A percentile compares a stretch with the other conserved stretches of the same genome.
phyloP scores from a whole-genome alignment of 2,113 vertebrate genomes.

The Origma solitaria region DNA sequence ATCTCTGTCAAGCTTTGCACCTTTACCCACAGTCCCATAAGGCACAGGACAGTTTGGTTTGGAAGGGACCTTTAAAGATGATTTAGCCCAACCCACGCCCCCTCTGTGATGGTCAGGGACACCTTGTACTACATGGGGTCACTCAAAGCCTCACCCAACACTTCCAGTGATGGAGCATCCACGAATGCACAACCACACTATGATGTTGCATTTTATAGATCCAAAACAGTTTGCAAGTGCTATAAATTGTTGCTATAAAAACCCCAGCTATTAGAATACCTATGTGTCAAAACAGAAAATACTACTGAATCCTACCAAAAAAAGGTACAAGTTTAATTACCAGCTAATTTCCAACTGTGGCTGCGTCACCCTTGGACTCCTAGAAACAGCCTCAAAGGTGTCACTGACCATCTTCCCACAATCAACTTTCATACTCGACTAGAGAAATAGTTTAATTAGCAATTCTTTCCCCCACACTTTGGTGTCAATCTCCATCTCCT shows the following conservation, averaged over 20 bases:
- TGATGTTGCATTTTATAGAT: neutral
- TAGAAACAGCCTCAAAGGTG: neutral
- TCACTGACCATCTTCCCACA: neutral
- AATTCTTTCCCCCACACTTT: neutral
- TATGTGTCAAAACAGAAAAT: neutral
- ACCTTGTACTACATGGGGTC: rapidly evolving
- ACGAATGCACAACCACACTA: neutral
- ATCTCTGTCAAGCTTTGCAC: neutral
- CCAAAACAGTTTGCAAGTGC: neutral
- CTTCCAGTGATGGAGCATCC: neutral
- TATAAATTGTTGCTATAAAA: neutral
- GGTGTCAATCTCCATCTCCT: neutral
- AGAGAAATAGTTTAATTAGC: neutral
- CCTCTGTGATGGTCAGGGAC: neutral
- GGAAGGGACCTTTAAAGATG: neutral
- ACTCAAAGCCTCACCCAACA: neutral
- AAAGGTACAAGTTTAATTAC: neutral
- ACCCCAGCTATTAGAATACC: neutral
- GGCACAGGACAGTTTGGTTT: neutral
- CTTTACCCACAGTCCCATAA: neutral
- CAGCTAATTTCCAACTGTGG: neutral
- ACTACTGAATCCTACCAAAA: neutral
- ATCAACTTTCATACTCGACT: neutral
- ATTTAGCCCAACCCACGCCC: neutral
- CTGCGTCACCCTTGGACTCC: neutral